A percentile compares a stretch with the other conserved stretches of the same genome.
phyloP scores from a whole-genome alignment of 2,113 vertebrate genomes.

The Pachyramphus minor region DNA sequence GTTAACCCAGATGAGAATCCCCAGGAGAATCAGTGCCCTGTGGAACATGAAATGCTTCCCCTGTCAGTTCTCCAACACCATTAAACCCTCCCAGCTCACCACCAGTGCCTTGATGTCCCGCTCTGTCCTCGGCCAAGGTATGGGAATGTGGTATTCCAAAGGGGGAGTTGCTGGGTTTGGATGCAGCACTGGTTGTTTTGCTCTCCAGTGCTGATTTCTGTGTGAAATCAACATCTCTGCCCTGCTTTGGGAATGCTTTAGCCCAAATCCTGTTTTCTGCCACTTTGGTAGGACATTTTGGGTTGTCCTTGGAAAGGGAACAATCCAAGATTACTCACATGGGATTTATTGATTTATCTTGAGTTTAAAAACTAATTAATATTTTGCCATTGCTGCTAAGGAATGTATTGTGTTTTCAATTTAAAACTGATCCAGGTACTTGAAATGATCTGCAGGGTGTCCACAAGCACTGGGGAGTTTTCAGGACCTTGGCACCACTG shows the following conservation, averaged over 20 bases:
- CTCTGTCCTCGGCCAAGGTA: slow-evolving; percentile 28
- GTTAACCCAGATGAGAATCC: slow-evolving; percentile 35
- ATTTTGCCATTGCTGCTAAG: not conserved
- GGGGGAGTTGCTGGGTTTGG: not conserved
- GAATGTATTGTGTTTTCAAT: not conserved
- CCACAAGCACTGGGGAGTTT: not conserved
- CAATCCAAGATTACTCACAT: not conserved
- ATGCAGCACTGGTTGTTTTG: not conserved
- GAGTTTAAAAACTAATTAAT: not conserved
- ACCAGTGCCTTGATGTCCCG: slow-evolving; percentile 36
- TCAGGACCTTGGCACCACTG: not conserved
- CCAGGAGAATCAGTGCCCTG: not conserved
- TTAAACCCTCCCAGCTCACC: not conserved
- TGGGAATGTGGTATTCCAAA: not conserved
- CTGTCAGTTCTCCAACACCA: slow-evolving; percentile 17
- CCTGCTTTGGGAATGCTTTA: not conserved
- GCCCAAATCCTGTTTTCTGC: not conserved
- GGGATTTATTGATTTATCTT: not conserved
- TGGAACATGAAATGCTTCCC: slow-evolving; percentile 49
- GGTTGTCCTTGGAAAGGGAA: not conserved
- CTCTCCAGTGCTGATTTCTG: not conserved
- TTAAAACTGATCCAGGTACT: not conserved
- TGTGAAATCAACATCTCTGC: not conserved
- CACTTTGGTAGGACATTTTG: not conserved
- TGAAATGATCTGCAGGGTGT: not conserved